Base-by-base conservation (phyloP, 2,888 invertebrate genomes). In the Agrotis exclamationis region DNA sequence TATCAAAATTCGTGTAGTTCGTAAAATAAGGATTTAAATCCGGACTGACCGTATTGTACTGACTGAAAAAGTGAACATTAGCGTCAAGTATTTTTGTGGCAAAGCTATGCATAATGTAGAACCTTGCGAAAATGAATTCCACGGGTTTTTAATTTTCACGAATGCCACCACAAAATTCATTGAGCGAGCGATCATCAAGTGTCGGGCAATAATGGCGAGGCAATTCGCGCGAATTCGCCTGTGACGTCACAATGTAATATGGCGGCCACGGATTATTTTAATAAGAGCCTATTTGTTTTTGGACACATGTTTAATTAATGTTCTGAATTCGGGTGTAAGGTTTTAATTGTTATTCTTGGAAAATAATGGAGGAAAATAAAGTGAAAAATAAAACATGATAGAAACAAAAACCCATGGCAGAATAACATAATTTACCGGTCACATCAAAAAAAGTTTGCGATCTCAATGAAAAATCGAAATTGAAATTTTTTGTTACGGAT, bases 151-250 rank as follows among this genome's bases (percentile, higher is more conserved):
- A 63, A 80, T 53, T 69, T 69, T 69, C 9, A 53, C 51, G 24
- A 76, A 64, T 64, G 45, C 53, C 64, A 47, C 53, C 64, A 50
- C 62, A 76, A 70, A 70, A 76, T 70, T 80, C 57, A 80, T 58
- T 62, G 60, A 53, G 64, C 64, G 59, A 48, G 53, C 44, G 45
- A 45, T 69, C 53, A 65, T 77, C 60, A 62, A 80, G 70, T 76
- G 76, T 63, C 50, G 53, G 53, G 11, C 1, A 16, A 76, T 53
- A 80, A 80, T 64, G 45, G 70, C 76, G 47, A n/a, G 16, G 48
- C 24, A 53, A 75, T 76, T 28, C 51, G 57, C n/a, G 28, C 44
- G 51, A 44, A 70, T 33, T 66, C 56, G 59, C 28, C n/a, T 48
- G 76, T 57, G 51, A 80, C 76, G 81, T 69, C 76, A 76, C 28